These are phyloP conservation scores for Radopholus similis DNA, from an alignment of 1,140 invertebrate genomes.

Conservation along the genomic window DNA sequence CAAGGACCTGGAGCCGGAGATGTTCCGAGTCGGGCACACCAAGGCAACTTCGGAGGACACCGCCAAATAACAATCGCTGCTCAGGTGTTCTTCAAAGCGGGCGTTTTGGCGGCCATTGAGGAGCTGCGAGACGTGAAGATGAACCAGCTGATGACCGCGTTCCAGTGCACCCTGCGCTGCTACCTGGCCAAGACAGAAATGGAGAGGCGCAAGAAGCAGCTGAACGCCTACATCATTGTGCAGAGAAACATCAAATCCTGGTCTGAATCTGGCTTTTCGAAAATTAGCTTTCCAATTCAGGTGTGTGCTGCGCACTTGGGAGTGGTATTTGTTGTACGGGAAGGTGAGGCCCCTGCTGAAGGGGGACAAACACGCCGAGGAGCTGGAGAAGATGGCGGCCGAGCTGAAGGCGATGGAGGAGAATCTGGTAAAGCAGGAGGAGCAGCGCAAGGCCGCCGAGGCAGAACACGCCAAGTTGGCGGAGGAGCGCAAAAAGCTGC, in stretches of 20 bases:
- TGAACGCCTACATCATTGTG: slow-evolving; percentile 81
- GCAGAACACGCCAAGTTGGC: slow-evolving; percentile 43
- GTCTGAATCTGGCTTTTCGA: slow-evolving; percentile 66
- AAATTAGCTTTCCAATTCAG: slow-evolving; percentile 84
- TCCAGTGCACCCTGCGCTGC: slow-evolving; percentile 67
- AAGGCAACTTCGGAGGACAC: slow-evolving; percentile 72
- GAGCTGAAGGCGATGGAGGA: slow-evolving; percentile 36
- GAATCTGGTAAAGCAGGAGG: slow-evolving; percentile 37
- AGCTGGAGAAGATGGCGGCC: slow-evolving; percentile 33
- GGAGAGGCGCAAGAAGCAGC: slow-evolving; percentile 25
- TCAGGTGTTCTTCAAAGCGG: slow-evolving; percentile 96
- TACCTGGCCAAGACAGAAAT: slow-evolving; percentile 21
- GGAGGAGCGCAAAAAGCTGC: slow-evolving; percentile 42
- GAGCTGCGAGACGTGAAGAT: slow-evolving; percentile 98
- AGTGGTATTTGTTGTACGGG: slow-evolving; percentile 69
- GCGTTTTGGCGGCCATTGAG: slow-evolving; percentile 99
- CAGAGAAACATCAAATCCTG: slow-evolving; percentile 98
- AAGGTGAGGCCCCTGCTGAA: slow-evolving; percentile 42
- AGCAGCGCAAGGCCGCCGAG: slow-evolving; percentile 33
- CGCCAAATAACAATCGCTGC: neutral
- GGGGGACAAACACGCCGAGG: slow-evolving; percentile 28
- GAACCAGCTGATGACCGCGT: slow-evolving; percentile 93
- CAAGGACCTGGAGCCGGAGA: slow-evolving; percentile 70
- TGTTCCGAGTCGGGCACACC: slow-evolving; percentile 89
- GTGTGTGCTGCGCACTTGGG: slow-evolving; percentile 94